Evolutionary conservation across 2,797 vertebrate species (phyloP), one percentile per base, ranked within the genome.

Genomic region (Takifugu ocellatus): DNA sequence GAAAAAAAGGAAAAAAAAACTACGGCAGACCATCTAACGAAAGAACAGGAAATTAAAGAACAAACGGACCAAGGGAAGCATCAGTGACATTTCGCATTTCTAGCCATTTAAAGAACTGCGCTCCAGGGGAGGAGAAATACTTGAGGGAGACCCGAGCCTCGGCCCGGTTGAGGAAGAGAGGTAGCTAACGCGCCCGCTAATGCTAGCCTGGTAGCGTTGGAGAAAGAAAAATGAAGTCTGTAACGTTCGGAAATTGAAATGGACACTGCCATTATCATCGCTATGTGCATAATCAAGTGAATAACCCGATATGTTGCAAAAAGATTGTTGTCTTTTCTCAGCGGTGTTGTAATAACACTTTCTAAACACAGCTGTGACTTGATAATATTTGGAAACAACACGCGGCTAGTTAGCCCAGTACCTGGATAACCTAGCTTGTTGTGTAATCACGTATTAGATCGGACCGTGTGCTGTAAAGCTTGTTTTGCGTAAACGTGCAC

Each of bases 181-280:
- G 78, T 88, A 88, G 84, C 76, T 64, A 72, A 71, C 57, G 56
- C 74, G 60, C 68, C 57, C 74, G 82, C 81, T 79, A 82, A 68
- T 16, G 24, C 55, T 81, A 85, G 75, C 70, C 5, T 66, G 59
- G 62, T 78, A 86, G 79, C 78, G 56, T 26, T 15, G n/a, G n/a
- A 56, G 56, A 73, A 59, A 73, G 31, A 33, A 33, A 10, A 10
- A 33, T 33, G 31, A 33, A 33, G 31, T 33, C 31, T 33, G 9
- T 29, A 39, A 45, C 27, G 31, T 46, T 33, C 31, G 36, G 10
- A 39, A 39, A 39, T 49, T 5, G 3, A 10, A n/a, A 17, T 3
- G 9, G 25, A 12, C 6, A 26, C 3, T 0, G 25, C 26, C 1
- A 5, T 3, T n/a, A 5, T 6, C 0, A 0, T 5, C n/a, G 24